Percentiles rank a stretch among this genome's conserved stretches.
These are phyloP conservation scores for Trachythela sp. DNA, from an alignment of 64 coral and sea anemone genomes.

Conservation along the genomic window DNA sequence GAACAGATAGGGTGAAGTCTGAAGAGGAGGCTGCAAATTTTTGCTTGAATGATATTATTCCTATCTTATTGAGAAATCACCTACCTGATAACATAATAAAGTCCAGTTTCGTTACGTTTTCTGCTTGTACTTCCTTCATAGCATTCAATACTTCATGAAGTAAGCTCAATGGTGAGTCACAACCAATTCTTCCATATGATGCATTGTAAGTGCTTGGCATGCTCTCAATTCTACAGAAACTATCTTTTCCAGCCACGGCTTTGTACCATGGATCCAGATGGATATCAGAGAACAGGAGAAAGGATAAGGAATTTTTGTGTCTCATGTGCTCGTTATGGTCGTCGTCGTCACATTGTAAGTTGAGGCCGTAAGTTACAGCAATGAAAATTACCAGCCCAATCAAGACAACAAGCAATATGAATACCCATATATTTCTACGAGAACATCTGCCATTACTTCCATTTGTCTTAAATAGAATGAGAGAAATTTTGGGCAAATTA, in stretches of 20 bases:
- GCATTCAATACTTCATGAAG: conserved; percentile 22
- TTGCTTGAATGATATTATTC: conserved; percentile 44
- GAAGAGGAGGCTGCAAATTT: conserved; percentile 21
- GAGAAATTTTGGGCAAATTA: too few species aligned
- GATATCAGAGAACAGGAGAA: conserved; percentile 20
- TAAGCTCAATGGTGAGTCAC: conserved; percentile 65
- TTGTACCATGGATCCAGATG: background rate
- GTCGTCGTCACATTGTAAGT: background rate
- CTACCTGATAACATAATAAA: conserved; percentile 7
- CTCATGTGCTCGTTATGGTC: background rate
- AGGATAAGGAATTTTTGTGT: background rate
- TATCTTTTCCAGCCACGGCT: background rate
- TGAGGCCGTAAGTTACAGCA: background rate
- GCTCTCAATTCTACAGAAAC: conserved; percentile 28
- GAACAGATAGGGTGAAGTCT: too few species aligned
- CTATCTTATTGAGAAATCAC: background rate
- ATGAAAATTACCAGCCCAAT: background rate
- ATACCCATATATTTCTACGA: background rate
- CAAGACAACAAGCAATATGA: background rate
- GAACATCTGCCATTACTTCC: background rate
- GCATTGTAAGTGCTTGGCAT: conserved; percentile 54
- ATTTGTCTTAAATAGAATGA: background rate
- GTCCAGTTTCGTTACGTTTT: background rate
- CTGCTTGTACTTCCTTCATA: background rate
- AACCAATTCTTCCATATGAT: conserved; percentile 66